Base-by-base conservation (phyloP, 2,797 vertebrate genomes). In the Leptodactylus fallax region DNA sequence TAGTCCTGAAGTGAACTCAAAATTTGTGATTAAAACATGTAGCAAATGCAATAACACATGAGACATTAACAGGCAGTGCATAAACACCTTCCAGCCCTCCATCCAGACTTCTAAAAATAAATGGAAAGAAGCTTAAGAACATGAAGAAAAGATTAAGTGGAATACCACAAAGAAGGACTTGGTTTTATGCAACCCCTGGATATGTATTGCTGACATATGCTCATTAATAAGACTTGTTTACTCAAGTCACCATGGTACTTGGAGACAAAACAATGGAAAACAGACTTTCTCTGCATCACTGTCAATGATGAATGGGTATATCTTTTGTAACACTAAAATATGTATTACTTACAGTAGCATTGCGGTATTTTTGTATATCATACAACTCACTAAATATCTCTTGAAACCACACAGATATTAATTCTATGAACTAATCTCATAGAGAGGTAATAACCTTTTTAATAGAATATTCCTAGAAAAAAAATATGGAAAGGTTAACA, bases 121-220 rank as follows among this genome's bases (percentile, higher is more conserved):
- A 85, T 69, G 60, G 84, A 89, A 89, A 89, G 67, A 82, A 45
- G 84, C 84, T 89, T 83, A 89, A 86, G 56, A 77, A 89, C 84
- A 89, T 83, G 84, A 89, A 85, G 83, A 83, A 83, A 86, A 86
- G 84, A 89, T 89, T 85, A 89, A 89, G 84, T 79, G 61, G 65
- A 86, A 89, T 86, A 89, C 60, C 88, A 86, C 88, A 86, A 89
- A 85, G 84, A 86, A 89, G 81, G 36, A 86, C 69, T 81, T 83
- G 72, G 84, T 86, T 82, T 89, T 86, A 83, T 86, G 79, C 79
- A 69, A 83, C 86, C 74, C 10, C 79, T 89, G 88, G 84, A 83
- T 83, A 89, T 85, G 61, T 83, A 89, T 79, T 86, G 72, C 88
- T 86, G 84, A 85, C 84, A 89, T 86, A 80, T 86, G 87, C 84